Percentiles rank a stretch among this genome's conserved stretches.
phyloP scores from a whole-genome alignment of 2,113 vertebrate genomes.

The Orthonyx spaldingii region DNA sequence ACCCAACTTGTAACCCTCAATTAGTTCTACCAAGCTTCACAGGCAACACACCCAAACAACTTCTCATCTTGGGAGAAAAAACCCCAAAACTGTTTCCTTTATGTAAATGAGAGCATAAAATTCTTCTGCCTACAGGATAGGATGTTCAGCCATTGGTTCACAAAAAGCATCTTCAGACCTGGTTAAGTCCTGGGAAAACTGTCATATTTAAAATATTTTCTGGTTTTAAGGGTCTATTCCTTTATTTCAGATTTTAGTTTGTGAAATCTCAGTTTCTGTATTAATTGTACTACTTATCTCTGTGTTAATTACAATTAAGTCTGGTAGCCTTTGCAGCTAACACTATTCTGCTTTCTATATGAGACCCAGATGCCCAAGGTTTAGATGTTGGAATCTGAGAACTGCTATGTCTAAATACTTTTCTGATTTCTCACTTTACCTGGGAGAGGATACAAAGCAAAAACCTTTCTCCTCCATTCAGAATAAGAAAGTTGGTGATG shows the following conservation, averaged over 20 bases:
- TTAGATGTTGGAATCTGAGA: neutral
- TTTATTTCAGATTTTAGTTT: neutral
- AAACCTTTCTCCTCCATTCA: neutral
- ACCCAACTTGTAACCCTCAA: neutral
- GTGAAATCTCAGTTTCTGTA: neutral
- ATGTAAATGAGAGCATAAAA: neutral
- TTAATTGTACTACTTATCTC: neutral
- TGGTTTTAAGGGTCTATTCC: neutral
- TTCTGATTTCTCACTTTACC: neutral
- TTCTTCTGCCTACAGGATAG: neutral
- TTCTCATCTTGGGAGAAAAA: fast-evolving
- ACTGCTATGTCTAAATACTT: neutral
- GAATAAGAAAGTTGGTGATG: neutral
- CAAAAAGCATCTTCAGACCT: neutral
- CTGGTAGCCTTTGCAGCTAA: neutral
- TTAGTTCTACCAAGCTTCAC: neutral
- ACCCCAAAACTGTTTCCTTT: neutral
- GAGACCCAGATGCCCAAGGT: neutral
- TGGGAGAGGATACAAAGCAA: neutral
- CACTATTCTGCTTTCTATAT: neutral
- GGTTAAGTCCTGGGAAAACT: neutral
- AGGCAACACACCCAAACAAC: neutral
- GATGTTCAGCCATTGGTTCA: neutral
- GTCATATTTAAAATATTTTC: neutral
- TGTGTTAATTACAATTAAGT: neutral